Base-by-base conservation (phyloP, 1,140 invertebrate genomes). In the Drosophila guanche region DNA sequence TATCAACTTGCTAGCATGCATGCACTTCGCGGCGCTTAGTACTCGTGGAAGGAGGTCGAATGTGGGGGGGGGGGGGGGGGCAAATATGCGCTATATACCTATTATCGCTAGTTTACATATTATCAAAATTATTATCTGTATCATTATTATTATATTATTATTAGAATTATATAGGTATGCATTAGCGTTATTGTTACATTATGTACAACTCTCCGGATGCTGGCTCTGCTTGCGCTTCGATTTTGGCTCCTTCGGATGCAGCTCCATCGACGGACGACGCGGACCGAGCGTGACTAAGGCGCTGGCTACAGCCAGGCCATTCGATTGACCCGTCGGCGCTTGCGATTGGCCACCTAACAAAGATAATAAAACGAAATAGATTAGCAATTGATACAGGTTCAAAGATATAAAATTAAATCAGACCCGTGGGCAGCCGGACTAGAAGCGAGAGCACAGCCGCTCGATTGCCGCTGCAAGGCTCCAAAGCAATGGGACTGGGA, bases 371-470 rank as follows among this genome's bases (percentile, higher is more conserved):
- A 33, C 8, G 20, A 7, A 53, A 48, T 25, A 16, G 43, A 29
- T 59, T 22, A 40, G 3, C 3, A 7, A 46, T 46, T 7, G 47
- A 4, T 16, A 45, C 16, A 22, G 8, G 40, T 6, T n/a, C 16
- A 10, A 25, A 10, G 5, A 20, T 4, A 12, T 33, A 4, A 5
- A 50, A 60, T 1, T n/a, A 5, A 52, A 45, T 8, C 63, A 68
- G 59, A 79, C 95, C 95, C 46, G 95, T 97, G 46, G 97, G 97
- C 74, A 98, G 92, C 89, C 97, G 95, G 88, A 99, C 95, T 91
- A 99, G 93, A 76, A 99, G 94, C 58, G 97, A 98, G 60, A 99
- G 93, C 81, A 99, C 97, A 47, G 98, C 98, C 40, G 98, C 97
- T 91, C 96, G 94, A 85, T 97, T 97, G 33, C 96, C 96, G 85